Percentiles rank a stretch among this genome's conserved stretches.
phyloP scores from a whole-genome alignment of 2,888 invertebrate genomes.

The Aspidapion aeneum region DNA sequence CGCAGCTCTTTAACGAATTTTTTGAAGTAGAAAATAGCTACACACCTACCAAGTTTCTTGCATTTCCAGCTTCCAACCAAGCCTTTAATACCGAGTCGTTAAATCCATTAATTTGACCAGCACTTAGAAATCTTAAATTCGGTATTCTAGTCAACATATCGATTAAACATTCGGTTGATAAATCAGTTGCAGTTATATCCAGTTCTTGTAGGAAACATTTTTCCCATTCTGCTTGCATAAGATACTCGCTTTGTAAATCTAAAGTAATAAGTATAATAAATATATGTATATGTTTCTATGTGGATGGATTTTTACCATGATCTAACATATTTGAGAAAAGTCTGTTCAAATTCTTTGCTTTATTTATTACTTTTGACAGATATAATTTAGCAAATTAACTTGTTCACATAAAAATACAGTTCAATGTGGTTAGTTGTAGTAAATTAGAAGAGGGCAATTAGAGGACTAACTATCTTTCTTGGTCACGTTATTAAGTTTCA shows the following conservation, averaged over 20 bases:
- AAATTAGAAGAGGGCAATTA: no score
- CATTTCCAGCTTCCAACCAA: conserved; percentile 84
- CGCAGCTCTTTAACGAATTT: no score
- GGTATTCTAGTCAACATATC: conserved; percentile 89
- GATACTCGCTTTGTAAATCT: conserved; percentile 88
- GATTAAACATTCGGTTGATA: conserved; percentile 89
- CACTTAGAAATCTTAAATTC: conserved; percentile 83
- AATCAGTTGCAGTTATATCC: conserved; percentile 95
- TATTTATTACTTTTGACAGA: no score
- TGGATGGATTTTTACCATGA: no score
- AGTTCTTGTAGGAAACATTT: conserved; percentile 86
- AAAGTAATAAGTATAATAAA: conserved; percentile 28
- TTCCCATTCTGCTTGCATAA: conserved; percentile 98
- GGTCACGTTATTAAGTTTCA: no score
- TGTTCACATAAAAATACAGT: no score
- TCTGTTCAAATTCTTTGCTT: no score
- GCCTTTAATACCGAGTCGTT: conserved; percentile 92
- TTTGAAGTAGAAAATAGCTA: no score
- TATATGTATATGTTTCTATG: not conserved
- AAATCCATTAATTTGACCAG: conserved; percentile 97
- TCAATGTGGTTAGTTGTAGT: no score
- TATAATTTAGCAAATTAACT: no score
- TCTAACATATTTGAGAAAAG: no score
- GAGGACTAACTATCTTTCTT: no score
- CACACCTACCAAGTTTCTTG: conserved; percentile 51